Percentiles rank a stretch among this genome's conserved stretches.
phyloP scores from a whole-genome alignment of 1,140 invertebrate species.

The Achroia grisella region DNA sequence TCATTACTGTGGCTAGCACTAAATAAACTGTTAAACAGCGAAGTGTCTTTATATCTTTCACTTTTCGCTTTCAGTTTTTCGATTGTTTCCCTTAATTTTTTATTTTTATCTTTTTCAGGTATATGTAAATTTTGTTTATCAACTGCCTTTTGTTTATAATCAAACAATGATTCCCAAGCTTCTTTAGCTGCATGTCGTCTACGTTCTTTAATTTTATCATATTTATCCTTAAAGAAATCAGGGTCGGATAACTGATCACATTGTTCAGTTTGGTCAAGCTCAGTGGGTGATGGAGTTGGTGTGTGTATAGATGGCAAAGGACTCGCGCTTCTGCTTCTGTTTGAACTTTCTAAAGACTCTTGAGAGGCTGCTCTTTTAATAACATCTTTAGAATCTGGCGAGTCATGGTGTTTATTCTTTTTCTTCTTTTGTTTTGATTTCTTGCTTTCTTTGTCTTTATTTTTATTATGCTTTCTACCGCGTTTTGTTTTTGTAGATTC shows the following conservation, averaged over 20 bases:
- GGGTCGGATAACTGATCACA: slow-evolving; percentile 34
- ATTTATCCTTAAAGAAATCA: slow-evolving; percentile 74
- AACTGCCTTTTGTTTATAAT: slow-evolving; percentile 47
- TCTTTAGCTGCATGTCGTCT: slow-evolving; percentile 72
- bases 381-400: slow-evolving; percentile 26
- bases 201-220: slow-evolving; percentile 79
- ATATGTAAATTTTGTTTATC: slow-evolving; percentile 50
- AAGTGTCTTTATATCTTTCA: slow-evolving; percentile 71
- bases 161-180: slow-evolving; percentile 54
- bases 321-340: slow-evolving; percentile 61
- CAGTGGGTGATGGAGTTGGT: slow-evolving; percentile 45
- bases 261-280: slow-evolving; percentile 24
- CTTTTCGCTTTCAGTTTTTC: slow-evolving; percentile 79
- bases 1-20: slow-evolving; percentile 29
- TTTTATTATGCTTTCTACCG: slow-evolving; percentile 50
- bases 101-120: slow-evolving; percentile 74
- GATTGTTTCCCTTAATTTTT: slow-evolving; percentile 75
- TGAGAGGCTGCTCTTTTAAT: slow-evolving; percentile 35
- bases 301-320: slow-evolving; percentile 61
- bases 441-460: slow-evolving; percentile 55
- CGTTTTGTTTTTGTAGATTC: slow-evolving; percentile 42
- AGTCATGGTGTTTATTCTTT: slow-evolving; percentile 60
- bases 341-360: slow-evolving; percentile 60
- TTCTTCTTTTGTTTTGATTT: slow-evolving; percentile 58
- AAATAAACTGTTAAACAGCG: slow-evolving; percentile 52